Evolutionary conservation across 2,888 invertebrate genomes (phyloP), one percentile per base, ranked within the genome.

Genomic region (Spilarctia lutea): DNA sequence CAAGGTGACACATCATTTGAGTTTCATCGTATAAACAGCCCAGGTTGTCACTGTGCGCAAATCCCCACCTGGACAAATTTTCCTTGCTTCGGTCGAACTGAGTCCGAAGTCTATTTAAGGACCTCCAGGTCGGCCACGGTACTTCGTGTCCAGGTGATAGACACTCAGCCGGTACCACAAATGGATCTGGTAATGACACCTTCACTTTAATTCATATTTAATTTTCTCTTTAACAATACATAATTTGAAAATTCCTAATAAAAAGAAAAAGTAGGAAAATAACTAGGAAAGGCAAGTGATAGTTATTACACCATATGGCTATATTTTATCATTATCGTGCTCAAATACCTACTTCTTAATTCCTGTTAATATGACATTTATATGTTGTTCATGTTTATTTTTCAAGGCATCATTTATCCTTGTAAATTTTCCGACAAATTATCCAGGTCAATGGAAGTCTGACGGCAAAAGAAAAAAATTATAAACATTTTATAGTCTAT

Each of bases 401-500:
- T 48, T 39, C 48, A 52, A 65, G 48, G n/a, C 20, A 60, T 16
- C 13, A 27, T 11, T 13, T n/a, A 16, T 69, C 52, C 33, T 73
- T 24, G 65, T 48, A 66, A 48, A 39, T 35, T 56, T 42, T 70
- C n/a, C 33, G 35, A 72, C n/a, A 72, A 67, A 72, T n/a, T n/a
- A n/a, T n/a, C 42, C 65, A 39, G 18, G 48, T 65, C 48, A 65
- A 69, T 75, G 65, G 68, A 69, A 72, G 56, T 68, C 45, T 63
- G 30, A 48, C 48, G 65, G 72, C 65, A 71, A 75, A 74, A 77
- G 68, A 33, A 65, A 63, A 72, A 65, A 65, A 63, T 56, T 35
- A 68, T 73, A 56, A 71, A 10, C 42, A 56, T 65, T 76, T 73
- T 73, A 68, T 71, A 35, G 68, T 10, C 76, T 16, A 66, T 68